phyloP scores from a whole-genome alignment of 2,797 vertebrate genomes.

The Alfaro cultratus region DNA sequence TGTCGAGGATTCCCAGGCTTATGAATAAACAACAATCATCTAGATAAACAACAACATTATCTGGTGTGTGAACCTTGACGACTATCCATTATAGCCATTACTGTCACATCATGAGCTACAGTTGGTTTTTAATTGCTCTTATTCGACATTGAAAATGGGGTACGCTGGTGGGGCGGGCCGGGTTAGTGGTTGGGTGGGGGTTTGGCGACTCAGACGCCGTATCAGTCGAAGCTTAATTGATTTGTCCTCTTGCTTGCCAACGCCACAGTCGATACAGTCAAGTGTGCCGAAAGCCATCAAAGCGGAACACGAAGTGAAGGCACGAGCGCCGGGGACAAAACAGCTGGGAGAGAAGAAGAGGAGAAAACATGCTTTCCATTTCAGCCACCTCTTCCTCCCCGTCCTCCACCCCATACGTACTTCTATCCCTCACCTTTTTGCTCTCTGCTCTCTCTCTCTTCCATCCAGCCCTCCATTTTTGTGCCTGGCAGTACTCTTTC shows the following conservation, averaged over 20 bases:
- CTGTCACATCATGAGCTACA: conserved; percentile 74
- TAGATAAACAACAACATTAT: conserved; percentile 80
- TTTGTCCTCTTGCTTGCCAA: conserved; percentile 74
- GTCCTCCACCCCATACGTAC: conserved; percentile 4
- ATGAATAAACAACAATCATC: conserved; percentile 78
- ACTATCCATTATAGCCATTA: conserved; percentile 77
- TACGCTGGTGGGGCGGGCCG: conserved; percentile 13
- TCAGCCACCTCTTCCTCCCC: conserved; percentile 11
- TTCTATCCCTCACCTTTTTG: conserved; percentile 59
- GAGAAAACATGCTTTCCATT: conserved; percentile 34
- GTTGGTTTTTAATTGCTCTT: conserved; percentile 76
- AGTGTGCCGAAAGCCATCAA: conserved; percentile 68
- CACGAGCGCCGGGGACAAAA: conserved; percentile 47
- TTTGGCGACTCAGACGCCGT: conserved; percentile 43
- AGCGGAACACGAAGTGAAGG: conserved; percentile 47
- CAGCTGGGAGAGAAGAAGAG: conserved; percentile 45
- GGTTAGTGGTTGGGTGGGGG: conserved; percentile 25
- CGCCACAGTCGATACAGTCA: conserved; percentile 65
- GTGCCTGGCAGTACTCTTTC: conserved; percentile 75
- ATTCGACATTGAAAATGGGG: conserved; percentile 61
- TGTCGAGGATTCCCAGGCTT: conserved; percentile 54
- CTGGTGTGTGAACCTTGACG: conserved; percentile 75
- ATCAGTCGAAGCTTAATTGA: conserved; percentile 75
- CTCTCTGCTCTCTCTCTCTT: conserved; percentile 39
- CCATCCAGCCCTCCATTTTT: conserved; percentile 54